These are phyloP conservation scores for Anomalospiza imberbis DNA, from an alignment of 2,797 vertebrate species.

Conservation along the genomic window DNA sequence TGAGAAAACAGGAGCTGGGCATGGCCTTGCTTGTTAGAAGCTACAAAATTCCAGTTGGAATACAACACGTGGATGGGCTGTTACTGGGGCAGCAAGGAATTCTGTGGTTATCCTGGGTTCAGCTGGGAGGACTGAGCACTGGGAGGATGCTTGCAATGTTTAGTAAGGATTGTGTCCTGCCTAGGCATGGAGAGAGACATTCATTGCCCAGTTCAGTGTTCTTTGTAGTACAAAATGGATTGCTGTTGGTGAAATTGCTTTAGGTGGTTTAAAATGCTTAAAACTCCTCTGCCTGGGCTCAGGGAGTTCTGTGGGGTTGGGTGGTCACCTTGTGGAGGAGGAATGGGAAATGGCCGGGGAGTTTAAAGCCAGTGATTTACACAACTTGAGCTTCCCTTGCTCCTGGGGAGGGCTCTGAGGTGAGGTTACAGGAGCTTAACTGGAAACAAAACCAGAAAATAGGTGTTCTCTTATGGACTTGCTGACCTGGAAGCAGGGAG, in stretches of 20 bases:
- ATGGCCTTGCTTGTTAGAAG: neutral
- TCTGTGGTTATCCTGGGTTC: neutral
- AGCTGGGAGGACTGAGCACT: neutral
- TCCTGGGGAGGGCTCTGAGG: neutral
- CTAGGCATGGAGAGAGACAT: fast-evolving
- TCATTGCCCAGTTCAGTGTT: fast-evolving
- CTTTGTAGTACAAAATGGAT: neutral
- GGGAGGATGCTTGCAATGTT: neutral
- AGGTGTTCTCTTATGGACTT: neutral
- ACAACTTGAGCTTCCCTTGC: neutral
- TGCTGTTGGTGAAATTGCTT: neutral
- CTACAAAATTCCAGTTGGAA: neutral
- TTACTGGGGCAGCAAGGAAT: neutral
- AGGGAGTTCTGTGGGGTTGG: neutral
- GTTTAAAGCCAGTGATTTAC: neutral
- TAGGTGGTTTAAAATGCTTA: neutral
- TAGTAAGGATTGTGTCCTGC: neutral
- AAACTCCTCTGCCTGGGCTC: neutral
- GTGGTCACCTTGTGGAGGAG: too few relatives aligned
- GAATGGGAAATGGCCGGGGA: neutral
- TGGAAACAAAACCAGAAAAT: neutral
- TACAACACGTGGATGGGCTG: fast-evolving
- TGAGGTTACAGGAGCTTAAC: neutral
- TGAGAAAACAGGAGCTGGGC: neutral
- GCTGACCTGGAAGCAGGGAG: neutral